A percentile compares a stretch with the other conserved stretches of the same genome.
phyloP scores from a whole-genome alignment of 2,113 vertebrate species.

The Pachycephala philippinensis region DNA sequence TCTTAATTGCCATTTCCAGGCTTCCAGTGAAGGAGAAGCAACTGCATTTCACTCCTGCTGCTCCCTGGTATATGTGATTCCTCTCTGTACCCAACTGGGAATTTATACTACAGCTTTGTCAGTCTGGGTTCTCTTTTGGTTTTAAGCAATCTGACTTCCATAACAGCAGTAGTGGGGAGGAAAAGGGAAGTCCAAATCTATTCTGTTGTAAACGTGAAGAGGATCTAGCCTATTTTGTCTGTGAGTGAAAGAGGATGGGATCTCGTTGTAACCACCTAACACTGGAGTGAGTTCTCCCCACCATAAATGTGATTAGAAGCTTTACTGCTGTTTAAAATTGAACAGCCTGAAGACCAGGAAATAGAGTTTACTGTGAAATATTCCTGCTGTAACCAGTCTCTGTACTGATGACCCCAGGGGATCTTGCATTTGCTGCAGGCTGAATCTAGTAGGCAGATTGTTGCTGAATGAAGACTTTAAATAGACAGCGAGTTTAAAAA shows the following conservation, averaged over 20 bases:
- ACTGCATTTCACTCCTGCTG: neutral
- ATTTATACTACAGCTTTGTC: neutral
- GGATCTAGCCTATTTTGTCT: neutral
- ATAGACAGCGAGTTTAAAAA: neutral
- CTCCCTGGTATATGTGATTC: neutral
- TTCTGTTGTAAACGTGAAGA: accelerated
- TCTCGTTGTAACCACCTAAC: neutral
- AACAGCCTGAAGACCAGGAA: constrained; percentile 6
- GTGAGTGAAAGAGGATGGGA: neutral
- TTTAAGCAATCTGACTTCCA: neutral
- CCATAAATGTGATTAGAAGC: neutral
- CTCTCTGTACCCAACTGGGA: neutral
- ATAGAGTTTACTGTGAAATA: neutral
- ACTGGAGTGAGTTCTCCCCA: neutral
- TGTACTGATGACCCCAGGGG: neutral
- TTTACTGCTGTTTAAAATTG: constrained; percentile 2
- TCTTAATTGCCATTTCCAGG: neutral
- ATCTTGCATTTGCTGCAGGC: constrained; percentile 12
- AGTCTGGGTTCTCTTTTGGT: neutral
- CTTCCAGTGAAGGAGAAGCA: neutral
- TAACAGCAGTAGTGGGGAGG: neutral
- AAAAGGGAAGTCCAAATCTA: neutral
- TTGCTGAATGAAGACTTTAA: constrained; percentile 13
- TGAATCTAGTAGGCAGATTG: neutral
- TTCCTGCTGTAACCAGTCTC: constrained; percentile 6